phyloP scores from a whole-genome alignment of 2,113 vertebrate species.

The Labeo catla region DNA sequence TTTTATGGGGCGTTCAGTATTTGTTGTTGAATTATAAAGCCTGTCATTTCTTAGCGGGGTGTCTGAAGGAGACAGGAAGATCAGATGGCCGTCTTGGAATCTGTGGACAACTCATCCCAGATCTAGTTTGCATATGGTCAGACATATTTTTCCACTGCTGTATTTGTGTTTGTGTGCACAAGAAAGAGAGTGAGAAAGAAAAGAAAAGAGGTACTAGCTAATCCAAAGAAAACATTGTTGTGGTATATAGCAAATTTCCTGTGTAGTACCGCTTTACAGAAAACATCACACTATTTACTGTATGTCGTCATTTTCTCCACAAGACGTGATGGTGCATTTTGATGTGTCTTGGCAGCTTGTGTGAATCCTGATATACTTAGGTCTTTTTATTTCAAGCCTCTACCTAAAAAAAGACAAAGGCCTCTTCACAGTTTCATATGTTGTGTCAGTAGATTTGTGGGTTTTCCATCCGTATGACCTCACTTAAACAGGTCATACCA shows the following conservation, averaged over 20 bases:
- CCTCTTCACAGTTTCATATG: not conserved
- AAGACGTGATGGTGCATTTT: slow-evolving; percentile 27
- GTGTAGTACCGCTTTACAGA: not conserved
- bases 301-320: not conserved
- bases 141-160: slow-evolving; percentile 32
- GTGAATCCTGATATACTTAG: not conserved
- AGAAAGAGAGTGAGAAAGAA: not conserved
- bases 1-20: slow-evolving; percentile 42
- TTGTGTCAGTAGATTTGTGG: not conserved
- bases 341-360: slow-evolving; percentile 24
- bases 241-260: slow-evolving; percentile 21
- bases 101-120: slow-evolving; percentile 13
- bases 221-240: slow-evolving; percentile 39
- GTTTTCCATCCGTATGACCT: slow-evolving; percentile 6
- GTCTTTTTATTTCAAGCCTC: not conserved
- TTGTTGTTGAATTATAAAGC: slow-evolving; percentile 45
- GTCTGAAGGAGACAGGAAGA: slow-evolving; percentile 22
- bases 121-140: slow-evolving; percentile 41
- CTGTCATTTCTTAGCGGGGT: slow-evolving; percentile 34
- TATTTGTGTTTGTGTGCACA: slow-evolving; percentile 22
- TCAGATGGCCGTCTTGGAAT: slow-evolving; percentile 21
- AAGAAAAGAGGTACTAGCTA: slow-evolving; percentile 11
- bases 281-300: slow-evolving; percentile 21
- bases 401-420: not conserved
- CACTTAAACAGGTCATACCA: not conserved